Evolutionary conservation across 2,888 invertebrate species (phyloP), one percentile per base, ranked within the genome.

Genomic region (Frankliniella intonsa): DNA sequence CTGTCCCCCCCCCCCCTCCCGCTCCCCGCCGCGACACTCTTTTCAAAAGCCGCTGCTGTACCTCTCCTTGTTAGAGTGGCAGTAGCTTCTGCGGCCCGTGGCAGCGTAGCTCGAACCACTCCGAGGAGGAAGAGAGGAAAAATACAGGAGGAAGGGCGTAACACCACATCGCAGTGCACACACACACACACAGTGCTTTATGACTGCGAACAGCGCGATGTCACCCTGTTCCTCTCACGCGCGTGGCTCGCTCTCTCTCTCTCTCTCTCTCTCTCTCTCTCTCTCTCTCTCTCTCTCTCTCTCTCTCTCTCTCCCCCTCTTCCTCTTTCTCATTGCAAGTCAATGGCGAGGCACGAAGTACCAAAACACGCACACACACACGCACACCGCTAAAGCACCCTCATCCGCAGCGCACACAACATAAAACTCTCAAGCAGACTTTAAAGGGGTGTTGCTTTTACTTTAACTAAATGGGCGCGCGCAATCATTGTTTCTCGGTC

Each of bases 301-400:
- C 11, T 17, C 19, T 0, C 17, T 17, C 12, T 17, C 22, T 22
- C 22, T 22, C 3, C 22, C 22, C 22, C 9, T 69, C 22, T 22
- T 69, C 69, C 22, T 76, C 69, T 22, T 25, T 25, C 69, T 76
- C 69, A 76, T 76, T 76, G 69, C 25, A 76, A 76, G 69, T 76
- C 69, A 25, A 76, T 76, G 25, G 38, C 69, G 25, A 17, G 55
- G 9, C 55, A 38, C 38, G 3, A 38, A 38, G 38, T 38, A 55
- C 55, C 14, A 55, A 55, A 19, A 55, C 55, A 55, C 14, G 14
- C 55, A 11, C 14, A 8, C 14, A 19, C 55, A 55, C 55, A 38
- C 38, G 55, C 55, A 14, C 55, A 55, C 5, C 38, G 38, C 38
- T 38, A 38, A 38, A 38, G 38, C 38, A 38, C 38, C 3, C 38